Conservation (phyloP, 23 tunicate species). For the Styela clava region DNA sequence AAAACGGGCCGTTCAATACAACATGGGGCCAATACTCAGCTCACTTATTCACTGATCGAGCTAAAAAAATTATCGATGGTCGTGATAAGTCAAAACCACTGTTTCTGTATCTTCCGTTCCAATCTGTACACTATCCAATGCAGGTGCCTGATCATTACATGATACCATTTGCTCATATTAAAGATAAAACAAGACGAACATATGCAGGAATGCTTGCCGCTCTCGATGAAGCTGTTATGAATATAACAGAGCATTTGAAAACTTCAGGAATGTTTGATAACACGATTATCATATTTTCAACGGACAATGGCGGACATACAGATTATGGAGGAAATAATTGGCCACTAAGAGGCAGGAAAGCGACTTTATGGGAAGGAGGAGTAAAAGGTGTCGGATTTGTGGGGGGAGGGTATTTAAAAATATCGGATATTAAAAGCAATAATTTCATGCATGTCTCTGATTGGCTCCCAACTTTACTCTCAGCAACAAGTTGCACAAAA, state of each 20-base stretch:
- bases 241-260: slow-evolving; percentile 63
- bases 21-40: slow-evolving; percentile 87
- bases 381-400: slow-evolving; percentile 86
- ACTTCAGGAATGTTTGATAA: slow-evolving; percentile 52
- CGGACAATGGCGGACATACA: slow-evolving; percentile 90
- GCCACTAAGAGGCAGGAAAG: slow-evolving; percentile 80
- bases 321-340: slow-evolving; percentile 80
- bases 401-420: slow-evolving; percentile 40
- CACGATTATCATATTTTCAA: slow-evolving; percentile 67
- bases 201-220: slow-evolving; percentile 94
- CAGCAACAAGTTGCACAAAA: slow-evolving; percentile 40
- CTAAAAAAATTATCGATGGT: slow-evolving; percentile 51
- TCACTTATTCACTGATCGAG: slow-evolving; percentile 32
- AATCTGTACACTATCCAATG: slow-evolving; percentile 80
- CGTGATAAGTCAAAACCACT: slow-evolving; percentile 61
- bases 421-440: neutral
- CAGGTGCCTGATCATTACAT: slow-evolving; percentile 65
- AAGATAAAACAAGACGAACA: slow-evolving; percentile 45
- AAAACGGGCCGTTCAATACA: slow-evolving; percentile 51
- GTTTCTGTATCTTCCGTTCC: slow-evolving; percentile 74
- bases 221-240: slow-evolving; percentile 80
- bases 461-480: slow-evolving; percentile 66
- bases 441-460: slow-evolving; percentile 63
- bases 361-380: slow-evolving; percentile 91
- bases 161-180: slow-evolving; percentile 50